Evolutionary conservation across 2,888 invertebrate species (phyloP).

Genomic region (Tenthredo distinguenda): DNA sequence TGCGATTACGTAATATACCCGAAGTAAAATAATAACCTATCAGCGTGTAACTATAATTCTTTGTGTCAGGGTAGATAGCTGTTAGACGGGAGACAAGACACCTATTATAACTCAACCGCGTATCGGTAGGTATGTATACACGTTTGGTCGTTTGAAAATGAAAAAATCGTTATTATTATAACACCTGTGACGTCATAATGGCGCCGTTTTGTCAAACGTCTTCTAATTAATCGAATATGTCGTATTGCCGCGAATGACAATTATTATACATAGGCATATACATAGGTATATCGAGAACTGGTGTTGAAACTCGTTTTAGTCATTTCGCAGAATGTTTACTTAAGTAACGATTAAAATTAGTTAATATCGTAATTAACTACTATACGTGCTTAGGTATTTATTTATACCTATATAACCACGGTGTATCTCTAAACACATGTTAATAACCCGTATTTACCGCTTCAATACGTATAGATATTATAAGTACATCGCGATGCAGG

Average conservation of each 20-base stretch:
- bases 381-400: neutral
- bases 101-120: neutral
- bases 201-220: neutral
- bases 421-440: neutral
- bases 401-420: neutral
- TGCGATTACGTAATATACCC: neutral
- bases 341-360: slow-evolving; percentile 17
- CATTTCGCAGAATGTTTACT: slow-evolving; percentile 18
- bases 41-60: slow-evolving; percentile 25
- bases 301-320: neutral
- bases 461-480: neutral
- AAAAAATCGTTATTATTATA: neutral
- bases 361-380: slow-evolving; percentile 30
- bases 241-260: neutral
- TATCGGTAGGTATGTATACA: neutral
- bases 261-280: neutral
- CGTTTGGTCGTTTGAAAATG: neutral
- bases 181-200: neutral
- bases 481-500: neutral
- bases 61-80: neutral
- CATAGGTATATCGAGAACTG: neutral
- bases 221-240: neutral
- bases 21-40: neutral
- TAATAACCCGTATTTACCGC: neutral
- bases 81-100: no score